These are phyloP conservation scores for Guaruba guarouba DNA, from an alignment of 2,113 vertebrate species.

Conservation along the genomic window DNA sequence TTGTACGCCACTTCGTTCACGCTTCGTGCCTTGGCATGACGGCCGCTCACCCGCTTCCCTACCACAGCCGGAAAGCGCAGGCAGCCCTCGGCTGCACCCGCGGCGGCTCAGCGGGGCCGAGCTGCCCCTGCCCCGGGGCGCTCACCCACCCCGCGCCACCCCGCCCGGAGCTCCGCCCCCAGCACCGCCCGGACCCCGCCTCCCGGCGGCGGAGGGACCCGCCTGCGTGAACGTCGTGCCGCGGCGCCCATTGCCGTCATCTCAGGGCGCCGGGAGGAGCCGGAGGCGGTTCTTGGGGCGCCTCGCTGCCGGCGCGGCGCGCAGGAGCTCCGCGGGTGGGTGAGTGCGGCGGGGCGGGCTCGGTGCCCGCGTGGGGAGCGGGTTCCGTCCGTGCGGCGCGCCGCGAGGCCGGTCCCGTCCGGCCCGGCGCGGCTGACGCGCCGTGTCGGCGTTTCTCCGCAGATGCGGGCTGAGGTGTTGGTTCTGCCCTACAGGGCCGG, in stretches of 20 bases:
- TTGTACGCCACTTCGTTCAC: fast-evolving
- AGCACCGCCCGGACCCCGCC: too few species aligned
- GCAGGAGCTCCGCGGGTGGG: not conserved
- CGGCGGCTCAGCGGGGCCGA: fast-evolving
- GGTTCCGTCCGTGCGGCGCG: too few species aligned
- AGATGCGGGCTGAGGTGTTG: conserved; percentile 57
- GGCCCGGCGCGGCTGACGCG: not conserved
- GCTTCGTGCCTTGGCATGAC: not conserved
- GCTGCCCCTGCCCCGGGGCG: fast-evolving
- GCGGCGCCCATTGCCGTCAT: not conserved
- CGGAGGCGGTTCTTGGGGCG: not conserved
- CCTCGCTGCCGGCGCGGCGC: not conserved
- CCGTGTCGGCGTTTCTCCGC: not conserved
- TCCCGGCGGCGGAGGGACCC: too few species aligned
- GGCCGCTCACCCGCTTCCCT: not conserved
- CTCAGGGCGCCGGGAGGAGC: not conserved
- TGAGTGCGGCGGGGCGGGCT: not conserved
- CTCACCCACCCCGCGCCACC: too few species aligned
- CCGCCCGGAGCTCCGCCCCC: too few species aligned
- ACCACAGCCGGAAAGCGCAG: fast-evolving
- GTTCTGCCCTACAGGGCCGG: not conserved
- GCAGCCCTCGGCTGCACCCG: not conserved
- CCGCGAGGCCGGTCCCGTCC: fast-evolving
- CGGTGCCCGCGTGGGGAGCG: not conserved
- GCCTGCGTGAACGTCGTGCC: not conserved